Percentiles rank a stretch among this genome's conserved stretches.
These are phyloP conservation scores for Cephalopachus bancanus DNA, from an alignment of 2,797 vertebrate genomes.

Conservation along the genomic window DNA sequence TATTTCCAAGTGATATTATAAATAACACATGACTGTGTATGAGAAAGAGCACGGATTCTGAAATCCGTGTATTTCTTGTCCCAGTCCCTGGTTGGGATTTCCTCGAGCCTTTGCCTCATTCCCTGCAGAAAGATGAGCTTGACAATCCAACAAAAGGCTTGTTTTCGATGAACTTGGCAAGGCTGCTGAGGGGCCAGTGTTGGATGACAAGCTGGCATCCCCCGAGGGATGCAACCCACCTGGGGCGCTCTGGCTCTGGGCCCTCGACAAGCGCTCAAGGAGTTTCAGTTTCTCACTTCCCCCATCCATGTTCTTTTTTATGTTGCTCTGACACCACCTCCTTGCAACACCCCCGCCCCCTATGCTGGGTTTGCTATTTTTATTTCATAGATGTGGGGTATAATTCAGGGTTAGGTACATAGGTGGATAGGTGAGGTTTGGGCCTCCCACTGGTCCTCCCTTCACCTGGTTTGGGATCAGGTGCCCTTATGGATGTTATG, in stretches of 20 bases:
- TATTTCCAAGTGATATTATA: background rate
- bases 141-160: background rate
- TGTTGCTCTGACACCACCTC: background rate
- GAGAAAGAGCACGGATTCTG: background rate
- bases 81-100: background rate
- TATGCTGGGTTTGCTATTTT: background rate
- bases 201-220: background rate
- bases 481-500: no score
- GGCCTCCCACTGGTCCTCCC: no score
- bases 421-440: no score
- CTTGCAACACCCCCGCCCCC: background rate
- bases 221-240: background rate
- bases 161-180: background rate
- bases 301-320: background rate
- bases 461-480: no score
- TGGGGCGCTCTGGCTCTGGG: background rate
- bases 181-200: background rate
- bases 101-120: background rate
- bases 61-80: background rate
- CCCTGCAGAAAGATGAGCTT: background rate
- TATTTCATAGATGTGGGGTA: no score
- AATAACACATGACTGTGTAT: background rate
- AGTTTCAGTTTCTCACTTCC: background rate
- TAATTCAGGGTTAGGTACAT: no score
- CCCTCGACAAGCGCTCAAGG: no score